Evolutionary conservation across 2,113 vertebrate species (phyloP), one percentile per base, ranked within the genome.

Genomic region (Nipponia nippon): DNA sequence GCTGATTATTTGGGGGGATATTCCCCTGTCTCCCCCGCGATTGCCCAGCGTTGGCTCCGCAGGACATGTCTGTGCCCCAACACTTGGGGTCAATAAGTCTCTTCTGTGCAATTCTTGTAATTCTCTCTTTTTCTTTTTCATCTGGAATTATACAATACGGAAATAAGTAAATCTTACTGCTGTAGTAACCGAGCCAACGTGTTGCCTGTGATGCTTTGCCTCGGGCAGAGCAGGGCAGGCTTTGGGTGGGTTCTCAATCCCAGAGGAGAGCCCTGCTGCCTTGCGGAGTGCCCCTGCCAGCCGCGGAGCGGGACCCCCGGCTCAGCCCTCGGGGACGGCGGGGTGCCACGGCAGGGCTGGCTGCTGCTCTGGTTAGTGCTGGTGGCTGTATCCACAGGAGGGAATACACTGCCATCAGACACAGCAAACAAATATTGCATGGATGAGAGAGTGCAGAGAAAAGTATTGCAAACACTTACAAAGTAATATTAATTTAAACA

Each of bases 221-320:
- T 56, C 50, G 9, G 19, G 49, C 3, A 8, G 42, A 38, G 36
- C 36, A 52, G 29, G 83, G 38, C 75, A 59, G 34, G 38, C 9
- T 29, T 53, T 14, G 61, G 18, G 69, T 7, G 76, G 34, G 16
- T 69, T 26, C 62, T 55, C 26, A 2, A 23, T 9, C 61, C 75
- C 67, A 12, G 5, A 13, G 0, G 9, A 14, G 16, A 70, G 6
- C 27, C 38, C 20, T 2, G 22, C 29, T 27, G 20, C 49, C n/a
- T 32, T 18, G 6, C 2, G 1, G 49, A 27, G 50, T 11, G 7
- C 1, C 21, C 58, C 42, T 12, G 11, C 23, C 53, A 16, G 5
- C 80, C 2, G 1, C 1, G 16, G 61, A 5, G 13, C 1, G 1
- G 62, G 49, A 14, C 16, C 40, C 13, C 34, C 6, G 2, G n/a